Evolutionary conservation across 2,888 invertebrate species (phyloP).

Genomic region (Gisinianus flammeolus): DNA sequence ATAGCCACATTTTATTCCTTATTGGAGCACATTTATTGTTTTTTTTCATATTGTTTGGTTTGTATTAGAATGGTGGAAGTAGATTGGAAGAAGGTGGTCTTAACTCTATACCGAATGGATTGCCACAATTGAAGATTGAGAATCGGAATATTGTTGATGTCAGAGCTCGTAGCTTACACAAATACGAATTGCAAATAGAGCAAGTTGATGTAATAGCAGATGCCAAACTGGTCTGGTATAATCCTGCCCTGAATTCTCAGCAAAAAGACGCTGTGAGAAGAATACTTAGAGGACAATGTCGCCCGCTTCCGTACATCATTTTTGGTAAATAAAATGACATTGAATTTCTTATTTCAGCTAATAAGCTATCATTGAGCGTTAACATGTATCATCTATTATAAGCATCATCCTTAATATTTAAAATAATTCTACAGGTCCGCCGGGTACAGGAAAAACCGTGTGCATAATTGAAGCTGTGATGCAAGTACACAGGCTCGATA

Average conservation of each 20-base stretch:
- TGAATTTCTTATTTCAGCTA: too few species aligned
- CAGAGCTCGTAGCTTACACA: neutral
- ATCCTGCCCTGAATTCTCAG: slow-evolving; percentile 64
- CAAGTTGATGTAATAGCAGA: neutral
- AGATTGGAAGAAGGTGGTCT: neutral
- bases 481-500: slow-evolving; percentile 60
- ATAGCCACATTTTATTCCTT: neutral
- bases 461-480: slow-evolving; percentile 65
- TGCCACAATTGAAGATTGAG: neutral
- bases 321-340: slow-evolving; percentile 69
- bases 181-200: too few species aligned
- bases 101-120: neutral
- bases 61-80: neutral
- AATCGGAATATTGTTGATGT: neutral
- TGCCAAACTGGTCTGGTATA: slow-evolving; percentile 56
- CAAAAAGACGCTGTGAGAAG: slow-evolving; percentile 73
- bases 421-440: slow-evolving; percentile 62
- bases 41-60: neutral
- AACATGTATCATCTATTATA: too few species aligned
- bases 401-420: too few species aligned
- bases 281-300: slow-evolving; percentile 69
- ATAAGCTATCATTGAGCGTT: too few species aligned
- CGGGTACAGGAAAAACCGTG: slow-evolving; percentile 68
- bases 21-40: neutral
- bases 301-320: slow-evolving; percentile 76